phyloP scores from a whole-genome alignment of 2,888 invertebrate genomes.

The Andrena camellia region DNA sequence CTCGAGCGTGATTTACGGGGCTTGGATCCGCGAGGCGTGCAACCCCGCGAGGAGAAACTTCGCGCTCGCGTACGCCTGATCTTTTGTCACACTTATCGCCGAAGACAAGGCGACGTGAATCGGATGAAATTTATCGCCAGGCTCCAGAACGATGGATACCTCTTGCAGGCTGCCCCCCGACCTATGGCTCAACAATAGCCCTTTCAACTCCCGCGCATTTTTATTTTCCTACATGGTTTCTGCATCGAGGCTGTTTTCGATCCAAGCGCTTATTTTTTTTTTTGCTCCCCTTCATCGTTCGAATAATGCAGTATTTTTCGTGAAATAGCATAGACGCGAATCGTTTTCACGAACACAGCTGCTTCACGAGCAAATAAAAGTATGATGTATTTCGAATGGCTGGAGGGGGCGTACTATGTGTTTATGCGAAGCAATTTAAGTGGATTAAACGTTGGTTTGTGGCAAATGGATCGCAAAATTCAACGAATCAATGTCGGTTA shows the following conservation, averaged over 20 bases:
- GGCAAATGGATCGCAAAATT: not conserved
- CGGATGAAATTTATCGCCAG: conserved; percentile 36
- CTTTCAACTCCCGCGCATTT: conserved; percentile 18
- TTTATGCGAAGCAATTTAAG: not conserved
- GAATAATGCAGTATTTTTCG: not conserved
- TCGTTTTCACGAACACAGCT: not conserved
- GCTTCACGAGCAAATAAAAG: not conserved
- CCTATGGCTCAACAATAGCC: not conserved
- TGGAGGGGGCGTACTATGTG: not conserved
- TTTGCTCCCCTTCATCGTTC: not conserved
- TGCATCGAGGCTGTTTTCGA: not conserved
- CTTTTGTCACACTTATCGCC: conserved; percentile 60
- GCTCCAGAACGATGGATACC: conserved; percentile 1
- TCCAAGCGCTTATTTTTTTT: not conserved
- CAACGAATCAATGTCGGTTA: not conserved
- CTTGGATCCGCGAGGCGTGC: conserved; percentile 48
- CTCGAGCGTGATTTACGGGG: conserved; percentile 64
- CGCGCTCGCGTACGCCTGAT: conserved; percentile 14
- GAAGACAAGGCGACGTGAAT: conserved; percentile 17
- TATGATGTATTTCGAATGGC: not conserved
- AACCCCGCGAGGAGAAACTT: conserved; percentile 61
- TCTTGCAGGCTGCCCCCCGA: conserved; percentile 1
- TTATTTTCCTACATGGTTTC: conserved; percentile 9
- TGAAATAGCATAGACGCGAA: not conserved
- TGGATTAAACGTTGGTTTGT: not conserved